These are phyloP conservation scores for Ectemnius continuus DNA, from an alignment of 2,888 invertebrate species.

Conservation along the genomic window DNA sequence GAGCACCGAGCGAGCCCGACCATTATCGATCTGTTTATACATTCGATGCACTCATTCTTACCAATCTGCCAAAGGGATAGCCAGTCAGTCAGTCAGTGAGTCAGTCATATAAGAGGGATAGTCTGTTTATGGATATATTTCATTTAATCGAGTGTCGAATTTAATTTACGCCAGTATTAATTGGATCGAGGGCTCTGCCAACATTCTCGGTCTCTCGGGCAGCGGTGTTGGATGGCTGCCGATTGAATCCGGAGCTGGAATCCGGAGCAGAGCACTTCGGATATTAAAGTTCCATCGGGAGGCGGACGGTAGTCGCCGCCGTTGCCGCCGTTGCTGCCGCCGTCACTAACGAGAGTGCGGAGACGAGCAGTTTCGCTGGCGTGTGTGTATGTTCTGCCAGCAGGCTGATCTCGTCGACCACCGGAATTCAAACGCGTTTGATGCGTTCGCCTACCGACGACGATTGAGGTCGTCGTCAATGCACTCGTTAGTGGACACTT, in stretches of 20 bases:
- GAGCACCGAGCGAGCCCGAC: slow-evolving; percentile 15
- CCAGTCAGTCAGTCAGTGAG: too few species aligned
- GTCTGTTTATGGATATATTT: background rate
- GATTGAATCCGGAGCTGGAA: background rate
- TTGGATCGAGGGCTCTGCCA: background rate
- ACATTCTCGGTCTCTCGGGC: too few species aligned
- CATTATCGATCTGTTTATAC: too few species aligned
- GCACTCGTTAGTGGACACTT: slow-evolving; percentile 53
- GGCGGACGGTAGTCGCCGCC: background rate
- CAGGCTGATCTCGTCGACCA: background rate
- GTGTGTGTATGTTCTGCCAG: too few species aligned
- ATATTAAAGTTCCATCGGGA: slow-evolving; percentile 1
- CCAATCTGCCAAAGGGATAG: too few species aligned
- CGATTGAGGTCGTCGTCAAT: slow-evolving; percentile 54
- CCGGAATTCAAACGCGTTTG: slow-evolving; percentile 50
- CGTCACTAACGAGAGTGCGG: too few species aligned
- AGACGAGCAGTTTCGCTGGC: too few species aligned
- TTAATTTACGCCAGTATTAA: background rate
- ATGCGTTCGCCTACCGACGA: slow-evolving; percentile 35
- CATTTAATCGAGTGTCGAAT: background rate
- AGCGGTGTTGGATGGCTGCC: background rate
- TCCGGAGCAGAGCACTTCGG: slow-evolving; percentile 3
- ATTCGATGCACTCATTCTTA: too few species aligned
- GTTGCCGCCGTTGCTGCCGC: too few species aligned
- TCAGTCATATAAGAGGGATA: too few species aligned